Base-by-base conservation (phyloP, 2,113 vertebrate species). In the Saccopteryx leptura region DNA sequence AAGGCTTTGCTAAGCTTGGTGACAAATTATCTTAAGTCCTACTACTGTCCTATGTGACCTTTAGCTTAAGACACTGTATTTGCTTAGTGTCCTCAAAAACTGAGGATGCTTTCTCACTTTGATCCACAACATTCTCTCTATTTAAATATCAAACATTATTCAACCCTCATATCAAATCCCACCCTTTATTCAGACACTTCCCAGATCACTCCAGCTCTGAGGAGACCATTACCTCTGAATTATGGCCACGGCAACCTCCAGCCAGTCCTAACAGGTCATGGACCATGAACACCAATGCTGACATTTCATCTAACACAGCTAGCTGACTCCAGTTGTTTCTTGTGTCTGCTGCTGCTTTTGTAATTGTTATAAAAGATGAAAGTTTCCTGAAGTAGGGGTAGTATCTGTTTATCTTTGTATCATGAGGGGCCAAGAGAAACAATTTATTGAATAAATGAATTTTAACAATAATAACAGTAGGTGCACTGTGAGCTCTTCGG, bases 211-310 rank as follows among this genome's bases (percentile, higher is more conserved):
- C 21, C 11, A 1, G 12, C 23, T 39, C 46, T 74, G 2, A 7
- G 24, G 68, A 8, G 54, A 5, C 10, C n/a, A 2, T 13, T 46
- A 6, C 1, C 13, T 33, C 46, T 28, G 72, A 61, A 33, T 9
- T 2, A 1, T 1, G 68, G 33, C 5, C 3, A 2, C 0, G 8
- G 78, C 4, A 2, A n/a, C 82, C 80, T 56, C 23, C 9, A 15
- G 19, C 58, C 21, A 1, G 18, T 5, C 24, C 7, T 1, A n/a
- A 2, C 0, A 9, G 21, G 7, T 2, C 56, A 1, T 2, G 2
- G 66, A 10, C 4, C 9, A 0, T 1, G 4, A 8, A 28, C 1
- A 2, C 5, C 9, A 0, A 2, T 0, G 21, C 11, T 2, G 1
- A 23, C 31, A 1, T 15, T 5, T 4, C 18, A 8, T 15, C 52